Percentiles rank a stretch among this genome's conserved stretches.
Conservation (phyloP, 2,888 invertebrate genomes). For the Perizoma affinitatum region DNA sequence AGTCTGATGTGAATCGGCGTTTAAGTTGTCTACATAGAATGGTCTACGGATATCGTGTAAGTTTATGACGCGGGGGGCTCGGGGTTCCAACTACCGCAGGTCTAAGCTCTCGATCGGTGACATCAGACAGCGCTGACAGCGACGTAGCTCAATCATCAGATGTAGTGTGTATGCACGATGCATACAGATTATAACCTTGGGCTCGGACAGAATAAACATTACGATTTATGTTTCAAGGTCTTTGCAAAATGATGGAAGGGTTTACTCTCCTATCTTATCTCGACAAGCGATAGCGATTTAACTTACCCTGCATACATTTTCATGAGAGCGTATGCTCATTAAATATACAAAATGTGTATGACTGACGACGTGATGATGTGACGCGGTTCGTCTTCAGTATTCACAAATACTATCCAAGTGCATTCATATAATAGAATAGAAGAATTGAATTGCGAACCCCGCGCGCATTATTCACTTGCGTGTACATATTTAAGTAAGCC, state of each 20-base stretch:
- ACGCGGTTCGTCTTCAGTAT: no score
- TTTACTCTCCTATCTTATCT: conserved; percentile 24
- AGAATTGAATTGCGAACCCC: no score
- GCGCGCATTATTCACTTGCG: conserved; percentile 4
- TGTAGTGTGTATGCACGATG: neutral
- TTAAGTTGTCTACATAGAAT: no score
- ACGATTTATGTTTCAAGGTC: neutral
- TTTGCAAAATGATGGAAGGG: neutral
- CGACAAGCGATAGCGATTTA: conserved; percentile 5
- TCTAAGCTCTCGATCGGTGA: neutral
- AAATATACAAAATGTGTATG: no score
- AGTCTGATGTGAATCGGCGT: no score
- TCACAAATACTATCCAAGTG: no score
- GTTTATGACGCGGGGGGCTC: no score
- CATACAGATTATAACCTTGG: neutral
- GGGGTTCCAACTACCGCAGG: no score
- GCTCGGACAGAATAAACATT: neutral
- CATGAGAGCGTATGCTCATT: no score
- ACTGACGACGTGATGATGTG: no score
- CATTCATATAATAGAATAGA: no score
- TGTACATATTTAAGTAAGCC: conserved; percentile 14
- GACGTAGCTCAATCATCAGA: neutral
- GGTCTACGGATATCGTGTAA: no score
- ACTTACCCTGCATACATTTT: neutral
- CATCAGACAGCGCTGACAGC: neutral